These are phyloP conservation scores for Gymnoscelis rufifasciata DNA, from an alignment of 2,888 invertebrate genomes.

Conservation along the genomic window DNA sequence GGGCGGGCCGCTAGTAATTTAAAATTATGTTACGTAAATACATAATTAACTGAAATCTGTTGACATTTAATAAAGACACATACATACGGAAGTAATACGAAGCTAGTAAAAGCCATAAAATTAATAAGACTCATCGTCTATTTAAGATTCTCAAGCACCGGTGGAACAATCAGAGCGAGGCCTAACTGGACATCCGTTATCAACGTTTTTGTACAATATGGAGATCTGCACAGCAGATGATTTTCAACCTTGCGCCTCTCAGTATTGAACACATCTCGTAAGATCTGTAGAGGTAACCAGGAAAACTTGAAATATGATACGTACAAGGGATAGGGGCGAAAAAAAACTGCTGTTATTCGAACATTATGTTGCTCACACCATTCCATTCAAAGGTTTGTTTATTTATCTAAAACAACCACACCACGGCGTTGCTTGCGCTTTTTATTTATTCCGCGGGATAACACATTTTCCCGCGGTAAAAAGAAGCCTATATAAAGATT, in stretches of 20 bases:
- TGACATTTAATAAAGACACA: too few relatives aligned
- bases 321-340: neutral
- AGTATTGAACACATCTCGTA: neutral
- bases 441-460: too few relatives aligned
- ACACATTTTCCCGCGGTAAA: too few relatives aligned
- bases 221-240: neutral
- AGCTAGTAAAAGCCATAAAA: slow-evolving; percentile 1
- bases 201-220: slow-evolving; percentile 36
- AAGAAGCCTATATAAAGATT: too few relatives aligned
- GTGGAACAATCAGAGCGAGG: slow-evolving; percentile 60
- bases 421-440: too few relatives aligned
- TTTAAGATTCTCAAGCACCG: slow-evolving; percentile 37
- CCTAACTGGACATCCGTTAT: slow-evolving; percentile 62
- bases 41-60: too few relatives aligned
- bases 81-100: neutral
- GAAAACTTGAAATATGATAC: slow-evolving; percentile 1
- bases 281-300: neutral
- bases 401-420: too few relatives aligned
- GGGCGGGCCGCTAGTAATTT: too few relatives aligned
- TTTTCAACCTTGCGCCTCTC: slow-evolving; percentile 1
- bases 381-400: neutral
- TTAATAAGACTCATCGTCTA: neutral
- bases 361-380: neutral
- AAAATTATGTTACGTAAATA: too few relatives aligned
- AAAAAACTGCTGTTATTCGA: neutral